These are phyloP conservation scores for Melanotaenia duboulayi DNA, from an alignment of 2,113 vertebrate species.

Conservation along the genomic window DNA sequence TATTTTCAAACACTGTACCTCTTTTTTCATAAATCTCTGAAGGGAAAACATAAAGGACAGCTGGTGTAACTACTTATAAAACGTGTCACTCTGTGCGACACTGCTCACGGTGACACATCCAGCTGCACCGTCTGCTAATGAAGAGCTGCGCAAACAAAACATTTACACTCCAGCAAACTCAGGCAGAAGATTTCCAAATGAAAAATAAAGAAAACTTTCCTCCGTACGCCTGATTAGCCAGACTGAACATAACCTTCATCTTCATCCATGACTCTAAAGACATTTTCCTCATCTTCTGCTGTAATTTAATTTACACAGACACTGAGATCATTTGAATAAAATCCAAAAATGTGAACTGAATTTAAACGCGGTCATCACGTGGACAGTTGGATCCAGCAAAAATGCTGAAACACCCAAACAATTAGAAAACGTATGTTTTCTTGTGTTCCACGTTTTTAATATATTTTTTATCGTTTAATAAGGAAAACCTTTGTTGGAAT, in stretches of 20 bases:
- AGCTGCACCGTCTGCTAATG: constrained; percentile 7
- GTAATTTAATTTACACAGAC: neutral
- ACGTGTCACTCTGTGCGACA: neutral
- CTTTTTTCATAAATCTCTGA: neutral
- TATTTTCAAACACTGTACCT: constrained; percentile 2
- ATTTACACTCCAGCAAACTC: neutral
- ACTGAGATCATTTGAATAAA: neutral
- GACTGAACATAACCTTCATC: no score
- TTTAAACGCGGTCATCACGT: neutral
- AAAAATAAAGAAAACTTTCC: neutral
- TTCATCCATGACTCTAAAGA: no score
- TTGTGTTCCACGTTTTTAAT: no score
- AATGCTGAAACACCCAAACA: neutral
- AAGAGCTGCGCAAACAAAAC: neutral
- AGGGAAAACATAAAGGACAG: constrained; percentile 19
- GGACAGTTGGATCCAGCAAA: neutral
- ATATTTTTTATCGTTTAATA: no score
- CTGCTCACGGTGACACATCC: constrained; percentile 5
- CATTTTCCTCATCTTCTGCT: no score
- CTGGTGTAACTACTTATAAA: constrained; percentile 11
- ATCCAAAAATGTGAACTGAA: neutral
- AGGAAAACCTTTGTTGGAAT: no score
- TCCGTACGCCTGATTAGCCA: neutral
- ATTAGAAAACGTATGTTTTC: neutral
- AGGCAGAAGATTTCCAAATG: neutral